Percentiles rank a stretch among this genome's conserved stretches.
Conservation (phyloP, 2,113 vertebrate species). For the Meles meles region DNA sequence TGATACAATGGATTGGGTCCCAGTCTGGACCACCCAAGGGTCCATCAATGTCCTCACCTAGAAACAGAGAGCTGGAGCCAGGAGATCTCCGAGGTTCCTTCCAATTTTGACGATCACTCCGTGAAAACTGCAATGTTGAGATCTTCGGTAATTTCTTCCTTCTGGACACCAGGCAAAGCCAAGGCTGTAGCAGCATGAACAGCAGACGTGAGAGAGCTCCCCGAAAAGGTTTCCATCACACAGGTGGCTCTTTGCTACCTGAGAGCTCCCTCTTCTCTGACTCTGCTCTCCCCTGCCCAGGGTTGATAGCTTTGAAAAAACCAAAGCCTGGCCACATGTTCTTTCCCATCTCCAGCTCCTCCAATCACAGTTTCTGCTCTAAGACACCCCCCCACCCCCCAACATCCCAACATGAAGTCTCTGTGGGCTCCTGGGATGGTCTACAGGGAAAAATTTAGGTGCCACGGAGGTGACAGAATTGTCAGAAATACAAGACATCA, state of each 20-base stretch:
- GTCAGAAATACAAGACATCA: neutral
- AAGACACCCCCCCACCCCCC: neutral
- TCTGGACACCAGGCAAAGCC: neutral
- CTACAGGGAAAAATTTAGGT: neutral
- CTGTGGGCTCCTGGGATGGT: neutral
- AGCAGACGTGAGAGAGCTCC: neutral
- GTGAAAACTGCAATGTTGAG: neutral
- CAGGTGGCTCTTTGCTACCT: neutral
- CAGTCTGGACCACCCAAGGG: neutral
- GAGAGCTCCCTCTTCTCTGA: neutral
- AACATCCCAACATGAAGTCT: neutral
- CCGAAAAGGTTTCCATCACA: neutral
- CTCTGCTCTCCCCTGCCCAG: neutral
- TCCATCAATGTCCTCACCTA: neutral
- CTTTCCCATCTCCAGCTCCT: neutral
- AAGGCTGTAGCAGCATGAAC: neutral
- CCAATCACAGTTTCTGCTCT: neutral
- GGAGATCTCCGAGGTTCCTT: neutral
- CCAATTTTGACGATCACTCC: neutral
- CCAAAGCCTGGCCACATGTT: neutral
- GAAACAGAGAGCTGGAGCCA: neutral
- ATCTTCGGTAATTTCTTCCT: neutral
- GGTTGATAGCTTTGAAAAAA: neutral
- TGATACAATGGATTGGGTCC: neutral
- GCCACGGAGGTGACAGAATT: neutral